These are phyloP conservation scores for Chironomus tentans DNA, from an alignment of 2,888 invertebrate species.

Conservation along the genomic window DNA sequence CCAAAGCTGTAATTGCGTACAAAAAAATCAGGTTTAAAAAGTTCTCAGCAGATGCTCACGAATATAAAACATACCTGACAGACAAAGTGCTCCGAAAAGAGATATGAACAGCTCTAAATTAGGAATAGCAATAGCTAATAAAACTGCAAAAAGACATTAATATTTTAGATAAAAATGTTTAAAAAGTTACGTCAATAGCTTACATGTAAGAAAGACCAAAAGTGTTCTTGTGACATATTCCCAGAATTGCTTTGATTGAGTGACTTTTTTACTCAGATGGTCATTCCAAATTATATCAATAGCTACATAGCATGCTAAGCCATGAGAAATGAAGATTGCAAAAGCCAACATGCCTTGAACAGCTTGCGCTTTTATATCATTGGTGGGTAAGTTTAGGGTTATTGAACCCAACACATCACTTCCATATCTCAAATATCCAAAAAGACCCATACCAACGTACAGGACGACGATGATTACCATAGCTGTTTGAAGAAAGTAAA, in stretches of 20 bases:
- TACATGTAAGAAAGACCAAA: slow-evolving; percentile 76
- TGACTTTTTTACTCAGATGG: slow-evolving; percentile 52
- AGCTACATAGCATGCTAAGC: slow-evolving; percentile 91
- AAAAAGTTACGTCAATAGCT: slow-evolving; percentile 42
- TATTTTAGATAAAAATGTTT: not conserved
- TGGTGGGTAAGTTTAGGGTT: slow-evolving; percentile 69
- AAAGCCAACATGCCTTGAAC: slow-evolving; percentile 65
- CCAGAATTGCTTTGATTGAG: slow-evolving; percentile 52
- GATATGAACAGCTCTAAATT: slow-evolving; percentile 73
- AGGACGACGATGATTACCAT: slow-evolving; percentile 74
- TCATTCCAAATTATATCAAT: slow-evolving; percentile 87
- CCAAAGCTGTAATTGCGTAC: slow-evolving; percentile 51
- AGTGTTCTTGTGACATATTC: slow-evolving; percentile 70
- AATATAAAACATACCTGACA: slow-evolving; percentile 45
- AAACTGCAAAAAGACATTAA: slow-evolving; percentile 50
- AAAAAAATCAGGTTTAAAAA: not conserved
- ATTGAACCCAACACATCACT: slow-evolving; percentile 63
- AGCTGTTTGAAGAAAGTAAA: slow-evolving; percentile 39
- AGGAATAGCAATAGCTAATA: slow-evolving; percentile 76
- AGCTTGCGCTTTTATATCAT: slow-evolving; percentile 56
- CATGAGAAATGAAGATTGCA: slow-evolving; percentile 85
- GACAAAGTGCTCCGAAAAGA: slow-evolving; percentile 78
- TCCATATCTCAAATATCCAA: slow-evolving; percentile 85
- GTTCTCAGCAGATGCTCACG: not conserved
- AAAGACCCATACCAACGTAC: slow-evolving; percentile 78